A percentile compares a stretch with the other conserved stretches of the same genome.
Evolutionary conservation across 2,113 vertebrate species (phyloP).

Genomic region (Aplodontia rufa): DNA sequence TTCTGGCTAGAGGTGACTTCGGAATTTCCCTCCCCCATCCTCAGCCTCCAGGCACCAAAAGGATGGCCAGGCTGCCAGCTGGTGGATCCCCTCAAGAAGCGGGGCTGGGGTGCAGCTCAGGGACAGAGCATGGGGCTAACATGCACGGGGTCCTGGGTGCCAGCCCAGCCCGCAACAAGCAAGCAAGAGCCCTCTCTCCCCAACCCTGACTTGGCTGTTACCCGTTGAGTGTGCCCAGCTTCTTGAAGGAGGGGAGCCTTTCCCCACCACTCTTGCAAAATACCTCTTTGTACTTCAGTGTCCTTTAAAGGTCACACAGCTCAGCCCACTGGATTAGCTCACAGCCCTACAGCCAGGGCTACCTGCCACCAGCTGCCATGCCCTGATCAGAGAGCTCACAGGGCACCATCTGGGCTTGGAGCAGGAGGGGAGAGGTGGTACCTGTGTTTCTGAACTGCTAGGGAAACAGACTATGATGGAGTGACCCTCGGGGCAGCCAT

Average conservation of each 20-base stretch:
- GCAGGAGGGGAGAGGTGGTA: accelerated
- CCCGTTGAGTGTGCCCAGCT: background rate
- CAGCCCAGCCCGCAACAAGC: background rate
- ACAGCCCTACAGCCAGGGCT: background rate
- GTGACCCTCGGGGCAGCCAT: background rate
- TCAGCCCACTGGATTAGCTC: background rate
- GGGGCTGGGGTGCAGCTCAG: background rate
- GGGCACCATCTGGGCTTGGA: background rate
- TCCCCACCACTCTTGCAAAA: background rate
- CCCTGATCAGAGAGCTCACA: background rate
- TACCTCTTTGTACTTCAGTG: background rate
- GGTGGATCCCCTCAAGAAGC: background rate
- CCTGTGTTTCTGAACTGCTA: background rate
- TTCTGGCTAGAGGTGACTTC: background rate
- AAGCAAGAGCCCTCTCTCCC: background rate
- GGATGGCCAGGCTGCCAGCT: background rate
- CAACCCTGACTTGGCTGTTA: background rate
- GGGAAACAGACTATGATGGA: accelerated
- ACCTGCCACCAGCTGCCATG: background rate
- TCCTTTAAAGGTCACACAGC: background rate
- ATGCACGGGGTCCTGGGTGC: background rate
- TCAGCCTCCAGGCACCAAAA: background rate
- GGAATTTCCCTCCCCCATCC: background rate
- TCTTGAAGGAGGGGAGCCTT: background rate
- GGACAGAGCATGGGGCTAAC: background rate